Evolutionary conservation across 2,797 vertebrate genomes (phyloP), one percentile per base, ranked within the genome.

Genomic region (Meriones psammophilus): DNA sequence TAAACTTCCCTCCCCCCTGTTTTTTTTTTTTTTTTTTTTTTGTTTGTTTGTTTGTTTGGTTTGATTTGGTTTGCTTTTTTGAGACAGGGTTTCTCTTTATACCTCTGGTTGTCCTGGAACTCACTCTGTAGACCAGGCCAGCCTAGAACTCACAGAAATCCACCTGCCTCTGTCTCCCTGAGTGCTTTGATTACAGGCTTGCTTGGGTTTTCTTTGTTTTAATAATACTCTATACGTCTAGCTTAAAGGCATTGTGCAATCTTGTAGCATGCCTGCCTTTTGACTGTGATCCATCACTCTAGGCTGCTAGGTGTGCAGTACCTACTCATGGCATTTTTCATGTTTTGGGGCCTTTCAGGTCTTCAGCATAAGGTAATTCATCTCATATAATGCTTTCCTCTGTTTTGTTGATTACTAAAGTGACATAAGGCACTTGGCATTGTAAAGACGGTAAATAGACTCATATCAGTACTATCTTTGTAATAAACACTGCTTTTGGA

Each of bases 341-440:
- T 30, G 7, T 64, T 64, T 54, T 66, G 15, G 30, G 36, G 26
- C 36, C 42, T 85, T 85, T 69, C 26, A 46, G 71, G 26, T 58
- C 84, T 84, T n/a, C 28, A 68, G 24, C 39, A 68, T 64, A 56
- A 2, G 14, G 8, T 60, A 36, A 22, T 17, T 62, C 13, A 89
- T 58, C 9, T 28, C 74, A 28, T 58, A 18, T n/a, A 28, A 58
- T 20, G 7, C 7, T 62, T 73, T 68, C 73, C 17, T 94, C 87
- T 66, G 60, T 42, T 91, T 79, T 92, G 36, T 39, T 74, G 36
- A 83, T 74, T 83, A 54, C 14, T 90, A 80, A 91, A 89, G 7
- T 74, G 12, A 68, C 62, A 74, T 60, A 60, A 97, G 78, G 58
- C 84, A 58, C 8, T 74, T 84, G 69, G 3, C 33, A 17, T 74